Percentiles rank a stretch among this genome's conserved stretches.
Evolutionary conservation across 2,113 vertebrate genomes (phyloP).

Genomic region (Synchiropus splendidus): DNA sequence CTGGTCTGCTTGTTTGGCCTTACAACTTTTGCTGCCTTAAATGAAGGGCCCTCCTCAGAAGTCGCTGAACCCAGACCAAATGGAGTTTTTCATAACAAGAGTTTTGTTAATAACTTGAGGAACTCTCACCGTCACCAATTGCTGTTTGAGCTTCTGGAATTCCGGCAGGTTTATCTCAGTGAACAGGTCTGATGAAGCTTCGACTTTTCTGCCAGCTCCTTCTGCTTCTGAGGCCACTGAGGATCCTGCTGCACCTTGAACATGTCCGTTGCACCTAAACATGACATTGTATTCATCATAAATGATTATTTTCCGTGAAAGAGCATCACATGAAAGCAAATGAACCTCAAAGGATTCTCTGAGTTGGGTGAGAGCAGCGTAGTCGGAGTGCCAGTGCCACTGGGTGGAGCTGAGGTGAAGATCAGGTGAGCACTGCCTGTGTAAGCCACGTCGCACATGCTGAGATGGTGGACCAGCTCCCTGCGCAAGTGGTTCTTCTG

Average conservation of each 20-base stretch:
- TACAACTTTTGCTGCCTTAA: too few relatives aligned
- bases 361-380: slow-evolving; percentile 68
- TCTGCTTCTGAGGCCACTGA: slow-evolving; percentile 39
- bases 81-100: too few relatives aligned
- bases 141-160: slow-evolving; percentile 93
- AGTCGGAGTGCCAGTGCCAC: slow-evolving; percentile 64
- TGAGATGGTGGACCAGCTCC: slow-evolving; percentile 88
- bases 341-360: slow-evolving; percentile 65
- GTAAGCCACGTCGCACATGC: slow-evolving; percentile 81
- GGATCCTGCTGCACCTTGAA: slow-evolving; percentile 47
- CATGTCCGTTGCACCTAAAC: slow-evolving; percentile 75
- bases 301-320: too few relatives aligned
- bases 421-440: slow-evolving; percentile 75
- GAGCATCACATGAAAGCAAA: background rate
- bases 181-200: slow-evolving; percentile 74
- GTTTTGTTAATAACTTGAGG: too few relatives aligned
- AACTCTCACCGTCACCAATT: slow-evolving; percentile 79
- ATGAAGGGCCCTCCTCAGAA: too few relatives aligned
- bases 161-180: slow-evolving; percentile 94
- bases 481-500: slow-evolving; percentile 88
- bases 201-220: slow-evolving; percentile 69
- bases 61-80: too few relatives aligned
- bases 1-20: too few relatives aligned
- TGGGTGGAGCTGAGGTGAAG: slow-evolving; percentile 75
- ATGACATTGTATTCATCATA: too few relatives aligned